These are phyloP conservation scores for Copidosoma floridanum DNA, from an alignment of 1,140 invertebrate genomes.

Conservation along the genomic window DNA sequence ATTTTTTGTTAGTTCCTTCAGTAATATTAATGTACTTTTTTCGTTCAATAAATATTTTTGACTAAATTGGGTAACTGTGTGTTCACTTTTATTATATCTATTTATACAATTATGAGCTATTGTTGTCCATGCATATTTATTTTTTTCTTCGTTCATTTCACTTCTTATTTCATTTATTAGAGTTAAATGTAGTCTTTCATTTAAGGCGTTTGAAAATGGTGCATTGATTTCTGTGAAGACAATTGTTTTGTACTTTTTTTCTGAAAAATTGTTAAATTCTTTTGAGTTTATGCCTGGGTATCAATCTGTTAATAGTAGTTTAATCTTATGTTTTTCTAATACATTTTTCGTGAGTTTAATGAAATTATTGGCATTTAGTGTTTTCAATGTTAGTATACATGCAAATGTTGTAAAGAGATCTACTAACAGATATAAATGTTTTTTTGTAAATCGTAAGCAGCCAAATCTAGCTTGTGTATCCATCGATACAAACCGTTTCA, in stretches of 20 bases:
- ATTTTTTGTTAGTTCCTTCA: too few relatives aligned
- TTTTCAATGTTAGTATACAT: constrained; percentile 39
- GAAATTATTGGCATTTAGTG: constrained; percentile 42
- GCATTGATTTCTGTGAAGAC: constrained; percentile 23
- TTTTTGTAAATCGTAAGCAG: constrained; percentile 28
- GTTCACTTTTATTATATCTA: background rate
- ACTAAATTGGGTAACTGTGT: background rate
- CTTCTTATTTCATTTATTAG: background rate
- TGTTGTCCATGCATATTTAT: background rate
- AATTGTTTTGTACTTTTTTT: constrained; percentile 12
- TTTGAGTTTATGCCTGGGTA: constrained; percentile 26
- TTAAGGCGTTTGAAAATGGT: constrained; percentile 25
- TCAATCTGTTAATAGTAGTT: constrained; percentile 23
- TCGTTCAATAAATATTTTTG: background rate
- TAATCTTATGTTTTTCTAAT: constrained; percentile 34
- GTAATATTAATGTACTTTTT: too few relatives aligned
- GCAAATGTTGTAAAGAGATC: too few relatives aligned
- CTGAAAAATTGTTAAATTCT: constrained; percentile 26
- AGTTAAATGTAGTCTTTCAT: constrained; percentile 10
- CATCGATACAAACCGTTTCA: constrained; percentile 21
- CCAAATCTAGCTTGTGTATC: constrained; percentile 28
- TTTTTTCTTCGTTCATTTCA: constrained; percentile 1
- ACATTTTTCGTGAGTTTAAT: constrained; percentile 42
- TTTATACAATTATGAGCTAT: too few relatives aligned
- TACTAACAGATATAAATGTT: too few relatives aligned